Conservation (phyloP, 1,140 invertebrate genomes). For the Saccostrea cuccullata region DNA sequence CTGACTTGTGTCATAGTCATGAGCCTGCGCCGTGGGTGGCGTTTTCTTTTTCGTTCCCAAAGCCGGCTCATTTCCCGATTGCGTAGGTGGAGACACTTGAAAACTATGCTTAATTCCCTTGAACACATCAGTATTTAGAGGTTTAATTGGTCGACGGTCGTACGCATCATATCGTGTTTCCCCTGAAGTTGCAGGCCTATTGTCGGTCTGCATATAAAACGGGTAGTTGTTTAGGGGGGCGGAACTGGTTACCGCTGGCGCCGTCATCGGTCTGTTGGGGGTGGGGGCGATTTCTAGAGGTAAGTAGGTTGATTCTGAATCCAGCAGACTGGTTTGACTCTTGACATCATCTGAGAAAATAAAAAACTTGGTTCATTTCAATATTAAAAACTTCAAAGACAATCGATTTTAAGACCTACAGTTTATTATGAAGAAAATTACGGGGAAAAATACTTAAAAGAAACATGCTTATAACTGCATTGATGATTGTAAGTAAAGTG, state of each 20-base stretch:
- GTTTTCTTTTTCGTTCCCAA: slow-evolving; percentile 61
- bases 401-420: no score
- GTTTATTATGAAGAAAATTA: no score
- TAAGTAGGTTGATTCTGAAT: slow-evolving; percentile 74
- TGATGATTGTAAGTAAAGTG: no score
- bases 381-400: no score
- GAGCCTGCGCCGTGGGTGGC: slow-evolving; percentile 66
- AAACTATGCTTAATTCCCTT: slow-evolving; percentile 65
- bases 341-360: slow-evolving; percentile 66
- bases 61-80: slow-evolving; percentile 66
- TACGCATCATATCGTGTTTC: slow-evolving; percentile 66
- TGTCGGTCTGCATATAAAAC: slow-evolving; percentile 53
- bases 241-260: slow-evolving; percentile 59
- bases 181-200: slow-evolving; percentile 58
- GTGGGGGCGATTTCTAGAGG: slow-evolving; percentile 63
- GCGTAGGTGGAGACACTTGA: slow-evolving; percentile 63
- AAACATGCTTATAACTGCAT: no score
- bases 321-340: slow-evolving; percentile 69
- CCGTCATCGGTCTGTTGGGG: slow-evolving; percentile 64
- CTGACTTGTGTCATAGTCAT: slow-evolving; percentile 72
- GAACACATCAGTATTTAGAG: slow-evolving; percentile 60
- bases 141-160: slow-evolving; percentile 64
- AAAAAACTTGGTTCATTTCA: background rate
- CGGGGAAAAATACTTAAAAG: no score
- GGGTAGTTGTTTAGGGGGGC: slow-evolving; percentile 51